Evolutionary conservation across 2,888 invertebrate genomes (phyloP), one percentile per base, ranked within the genome.

Genomic region (Xylota sylvarum): DNA sequence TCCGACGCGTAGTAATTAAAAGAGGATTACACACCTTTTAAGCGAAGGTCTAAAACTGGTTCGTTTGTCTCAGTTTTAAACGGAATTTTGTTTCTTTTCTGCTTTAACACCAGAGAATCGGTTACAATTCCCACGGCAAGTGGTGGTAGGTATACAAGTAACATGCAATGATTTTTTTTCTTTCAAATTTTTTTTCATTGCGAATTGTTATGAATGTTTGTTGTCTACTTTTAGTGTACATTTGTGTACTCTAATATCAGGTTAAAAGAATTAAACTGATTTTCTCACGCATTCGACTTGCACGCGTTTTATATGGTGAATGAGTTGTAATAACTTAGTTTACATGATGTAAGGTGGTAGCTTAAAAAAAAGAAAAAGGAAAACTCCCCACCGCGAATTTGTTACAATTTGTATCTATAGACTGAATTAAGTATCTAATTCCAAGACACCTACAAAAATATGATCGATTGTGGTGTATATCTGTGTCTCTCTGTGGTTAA

Each of bases 1-100:
- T 86, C 82, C 62, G 82, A 82, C 86, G 81, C 77, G 69, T 35
- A 77, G 76, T 65, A 86, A 86, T 86, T 86, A 86, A 86, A 82
- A 60, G 72, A 82, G 72, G 82, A 86, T 86, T 82, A 82, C 72
- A 86, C 86, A 69, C 86, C 82, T 86, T 70, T 82, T 72, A 82
- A 80, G 35, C 70, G 86, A 82, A 64, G 48, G 73, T 72, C 77
- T 73, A 46, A 60, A 86, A 86, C 86, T 86, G 70, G 85, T 81
- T 86, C 77, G 72, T 32, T 77, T 60, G 46, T 50, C 37, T 70
- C 32, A 65, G 72, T 67, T 70, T 85, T 84, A 58, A 70, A 80
- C 70, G 81, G 85, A 86, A 81, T 81, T 86, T 69, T 62, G 2
- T 32, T 32, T 17, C 58, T 69, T 62, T 32, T 32, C 7, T 46